Base-by-base conservation (phyloP, 2,888 invertebrate genomes). In the Tricholauxania praeusta region DNA sequence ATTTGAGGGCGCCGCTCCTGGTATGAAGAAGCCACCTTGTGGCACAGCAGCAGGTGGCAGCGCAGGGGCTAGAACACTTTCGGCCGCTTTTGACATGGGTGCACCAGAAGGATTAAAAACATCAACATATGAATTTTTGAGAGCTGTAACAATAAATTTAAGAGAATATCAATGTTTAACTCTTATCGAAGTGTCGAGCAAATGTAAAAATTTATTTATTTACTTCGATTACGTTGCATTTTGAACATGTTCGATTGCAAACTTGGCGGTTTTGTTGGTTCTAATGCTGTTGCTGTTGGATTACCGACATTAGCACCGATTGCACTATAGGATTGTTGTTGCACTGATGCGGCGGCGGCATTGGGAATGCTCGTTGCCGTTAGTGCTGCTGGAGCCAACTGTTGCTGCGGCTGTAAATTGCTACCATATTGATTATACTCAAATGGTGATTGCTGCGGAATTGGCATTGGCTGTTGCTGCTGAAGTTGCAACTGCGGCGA, bases 81-180 rank as follows among this genome's bases (percentile, higher is more conserved):
- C 87, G 19, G 83, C 78, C 49, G 82, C 78, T 72, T 85, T 84
- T 14, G 85, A 79, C 75, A 84, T 79, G 39, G 85, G 82, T 55
- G 87, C 86, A 71, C 92, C 92, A 77, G 90, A 88, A 57, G 93
- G 93, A 89, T 95, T 95, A 88, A 96, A 92, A 74, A 97, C 95
- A 88, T 97, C 96, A 80, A 97, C 95, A 88, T 97, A 97, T 74
- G 94, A 93, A 82, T 93, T 93, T 87, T 94, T 93, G 82, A 94
- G 89, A 82, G 93, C 95, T 95, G 86, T 10, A 85, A 87, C 72
- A 65, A 53, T 39, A 72, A 74, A 4, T 28, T 28, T 4, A 28
- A 28, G 28, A 22, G 59, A 53, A 17, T 7, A 32, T 28, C 6
- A 10, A 48, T 22, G n/a, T 17, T 28, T 28, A 28, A 28, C 28